Evolutionary conservation across 2,797 vertebrate genomes (phyloP).

Genomic region (Streptopelia turtur): DNA sequence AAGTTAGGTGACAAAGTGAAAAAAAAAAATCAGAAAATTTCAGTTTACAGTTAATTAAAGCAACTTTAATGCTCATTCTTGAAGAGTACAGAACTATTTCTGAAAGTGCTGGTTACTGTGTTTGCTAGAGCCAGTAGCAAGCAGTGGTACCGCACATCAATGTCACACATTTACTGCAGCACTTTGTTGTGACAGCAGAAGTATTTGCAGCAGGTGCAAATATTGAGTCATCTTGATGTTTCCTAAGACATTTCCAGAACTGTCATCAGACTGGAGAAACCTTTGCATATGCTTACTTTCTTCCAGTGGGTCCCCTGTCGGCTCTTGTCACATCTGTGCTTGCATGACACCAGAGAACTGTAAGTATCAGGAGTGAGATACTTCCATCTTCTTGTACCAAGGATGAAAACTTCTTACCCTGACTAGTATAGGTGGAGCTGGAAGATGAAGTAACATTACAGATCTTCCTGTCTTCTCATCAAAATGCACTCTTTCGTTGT

Average conservation of each 20-base stretch:
- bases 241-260: neutral
- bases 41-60: neutral
- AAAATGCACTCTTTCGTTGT: neutral
- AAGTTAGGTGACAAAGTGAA: neutral
- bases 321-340: neutral
- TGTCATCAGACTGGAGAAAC: neutral
- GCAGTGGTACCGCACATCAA: neutral
- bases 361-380: rapidly evolving
- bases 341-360: neutral
- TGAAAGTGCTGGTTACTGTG: neutral
- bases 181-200: neutral
- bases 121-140: neutral
- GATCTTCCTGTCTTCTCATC: neutral
- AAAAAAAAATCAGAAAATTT: neutral
- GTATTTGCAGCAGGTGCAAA: neutral
- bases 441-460: neutral
- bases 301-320: neutral
- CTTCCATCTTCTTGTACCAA: neutral
- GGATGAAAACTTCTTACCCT: neutral
- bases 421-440: neutral
- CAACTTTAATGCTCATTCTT: neutral
- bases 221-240: neutral
- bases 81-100: neutral
- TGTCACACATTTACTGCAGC: neutral
- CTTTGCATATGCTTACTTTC: neutral